phyloP scores from a whole-genome alignment of 2,888 invertebrate genomes.

The Hirtodrosophila cameraria region DNA sequence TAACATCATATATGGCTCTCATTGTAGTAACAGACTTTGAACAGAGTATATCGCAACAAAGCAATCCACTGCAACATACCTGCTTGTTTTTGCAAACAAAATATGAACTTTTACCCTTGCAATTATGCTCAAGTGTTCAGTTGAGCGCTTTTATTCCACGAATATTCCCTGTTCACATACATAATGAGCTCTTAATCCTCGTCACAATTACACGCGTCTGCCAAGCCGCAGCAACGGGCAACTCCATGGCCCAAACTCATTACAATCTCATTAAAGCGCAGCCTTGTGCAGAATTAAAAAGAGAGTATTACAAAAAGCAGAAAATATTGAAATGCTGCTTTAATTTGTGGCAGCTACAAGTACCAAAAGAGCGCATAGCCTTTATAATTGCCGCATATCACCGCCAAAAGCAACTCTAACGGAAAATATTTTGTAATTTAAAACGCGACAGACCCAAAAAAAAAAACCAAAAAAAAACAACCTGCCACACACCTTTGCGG shows the following conservation, averaged over 20 bases:
- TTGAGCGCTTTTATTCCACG: constrained; percentile 24
- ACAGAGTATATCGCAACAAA: too few species aligned
- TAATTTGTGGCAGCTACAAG: constrained; percentile 16
- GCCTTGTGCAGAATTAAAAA: constrained; percentile 6
- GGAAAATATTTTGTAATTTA: constrained; percentile 73
- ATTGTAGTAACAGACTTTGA: not conserved
- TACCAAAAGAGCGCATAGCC: constrained; percentile 18
- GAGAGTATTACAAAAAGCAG: too few species aligned
- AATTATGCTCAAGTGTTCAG: constrained; percentile 31
- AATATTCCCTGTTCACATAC: constrained; percentile 21
- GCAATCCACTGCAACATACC: too few species aligned
- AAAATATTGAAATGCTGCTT: constrained; percentile 19
- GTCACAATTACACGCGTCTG: constrained; percentile 35
- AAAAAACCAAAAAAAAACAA: not conserved
- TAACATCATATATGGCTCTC: too few species aligned
- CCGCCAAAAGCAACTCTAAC: constrained; percentile 46
- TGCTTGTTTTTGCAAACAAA: constrained; percentile 5
- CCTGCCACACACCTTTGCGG: constrained; percentile 54
- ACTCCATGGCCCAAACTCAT: constrained; percentile 37
- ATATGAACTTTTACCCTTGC: constrained; percentile 1
- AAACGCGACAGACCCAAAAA: constrained; percentile 40
- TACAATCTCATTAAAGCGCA: constrained; percentile 41
- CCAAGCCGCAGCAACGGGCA: constrained; percentile 19
- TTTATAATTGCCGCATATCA: constrained; percentile 64
- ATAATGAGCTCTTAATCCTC: constrained; percentile 52